Evolutionary conservation across 2,888 invertebrate species (phyloP).

Genomic region (Neria commutata): DNA sequence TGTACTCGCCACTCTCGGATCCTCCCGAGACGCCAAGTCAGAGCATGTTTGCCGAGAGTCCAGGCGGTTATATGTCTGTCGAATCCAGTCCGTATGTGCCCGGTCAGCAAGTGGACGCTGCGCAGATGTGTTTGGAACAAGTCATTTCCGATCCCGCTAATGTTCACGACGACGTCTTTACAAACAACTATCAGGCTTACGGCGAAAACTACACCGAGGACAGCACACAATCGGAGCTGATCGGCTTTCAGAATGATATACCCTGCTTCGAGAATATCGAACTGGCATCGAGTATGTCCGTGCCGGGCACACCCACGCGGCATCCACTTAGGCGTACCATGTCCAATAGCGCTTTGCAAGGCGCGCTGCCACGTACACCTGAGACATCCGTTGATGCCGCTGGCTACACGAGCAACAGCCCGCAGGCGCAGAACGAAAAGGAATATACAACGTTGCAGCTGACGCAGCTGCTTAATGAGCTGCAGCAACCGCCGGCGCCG

Average conservation of each 20-base stretch:
- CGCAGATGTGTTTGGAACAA: too few species aligned
- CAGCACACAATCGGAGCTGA: conserved; percentile 45
- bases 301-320: background rate
- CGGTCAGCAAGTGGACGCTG: conserved; percentile 8
- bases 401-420: background rate
- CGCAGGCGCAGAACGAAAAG: conserved; percentile 11
- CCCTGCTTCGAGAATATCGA: conserved; percentile 55
- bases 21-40: conserved; percentile 30
- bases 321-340: background rate
- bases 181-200: background rate
- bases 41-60: conserved; percentile 20
- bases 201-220: conserved; percentile 40
- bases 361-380: conserved; percentile 6
- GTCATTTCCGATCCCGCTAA: too few species aligned
- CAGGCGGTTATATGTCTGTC: conserved; percentile 12
- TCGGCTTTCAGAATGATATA: conserved; percentile 55
- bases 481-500: conserved; percentile 33
- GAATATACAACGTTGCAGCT: conserved; percentile 37
- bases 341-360: conserved; percentile 7
- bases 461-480: conserved; percentile 42
- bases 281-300: conserved; percentile 10
- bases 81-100: conserved; percentile 33
- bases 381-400: conserved; percentile 15
- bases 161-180: too few species aligned
- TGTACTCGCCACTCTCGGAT: conserved; percentile 48